Base-by-base conservation (phyloP, 2,888 invertebrate genomes). In the Bembecia ichneumoniformis region DNA sequence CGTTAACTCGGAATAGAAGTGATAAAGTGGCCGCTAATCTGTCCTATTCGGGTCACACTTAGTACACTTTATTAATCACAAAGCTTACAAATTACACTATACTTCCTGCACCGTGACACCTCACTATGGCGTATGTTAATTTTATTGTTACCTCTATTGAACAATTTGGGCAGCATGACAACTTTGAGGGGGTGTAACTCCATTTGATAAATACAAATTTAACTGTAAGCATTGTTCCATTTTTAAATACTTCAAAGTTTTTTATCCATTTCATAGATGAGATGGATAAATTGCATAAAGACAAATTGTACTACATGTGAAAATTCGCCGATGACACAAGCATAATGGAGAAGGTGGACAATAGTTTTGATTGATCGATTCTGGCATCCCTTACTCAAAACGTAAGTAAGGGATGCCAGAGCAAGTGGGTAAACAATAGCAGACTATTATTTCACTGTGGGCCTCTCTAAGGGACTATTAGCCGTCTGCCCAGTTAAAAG, bases 21-120 rank as follows among this genome's bases (percentile, higher is more conserved):
- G 86, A 87, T 87, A 87, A 87, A 87, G 78, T 82, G 87, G 70
- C 77, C 84, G 82, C 86, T 87, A 87, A 87, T 87, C 87, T 84
- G 82, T 84, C 80, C 83, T 79, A 84, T 84, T 86, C 82, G 83
- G 80, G 86, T 77, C 83, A 77, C 87, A 87, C 82, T 87, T 87
- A 86, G 83, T 82, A 79, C 82, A 82, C 74, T 87, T 87, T 87
- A 87, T 87, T 87, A 87, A 87, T 87, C 87, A 86, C 83, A 86
- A 87, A 82, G 82, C 79, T 82, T 82, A 86, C 87, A 87, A 87
- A 87, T 86, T 84, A 86, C 83, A 68, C 70, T 75, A 75, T 75
- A 79, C 84, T 86, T 87, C 87, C 87, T 82, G 83, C 75, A 72
- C 68, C 75, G 77, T 79, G 84, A 82, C 84, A 77, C 76, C 74